phyloP scores from a whole-genome alignment of 2,113 vertebrate genomes.

The Semnornis frantzii region DNA sequence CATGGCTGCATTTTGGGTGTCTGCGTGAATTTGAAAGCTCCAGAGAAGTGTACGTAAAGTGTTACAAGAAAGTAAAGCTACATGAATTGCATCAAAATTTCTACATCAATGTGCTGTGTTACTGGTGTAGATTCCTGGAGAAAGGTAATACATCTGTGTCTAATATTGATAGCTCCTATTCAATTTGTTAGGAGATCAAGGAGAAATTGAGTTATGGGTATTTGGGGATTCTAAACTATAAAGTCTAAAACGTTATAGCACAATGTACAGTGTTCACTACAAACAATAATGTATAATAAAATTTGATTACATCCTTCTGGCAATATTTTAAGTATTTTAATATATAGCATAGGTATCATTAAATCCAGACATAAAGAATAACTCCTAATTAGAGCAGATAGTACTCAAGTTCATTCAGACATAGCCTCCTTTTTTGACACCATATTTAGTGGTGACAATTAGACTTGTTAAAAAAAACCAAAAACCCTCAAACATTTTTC shows the following conservation, averaged over 20 bases:
- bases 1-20: neutral
- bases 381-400: neutral
- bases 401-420: neutral
- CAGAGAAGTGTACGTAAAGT: neutral
- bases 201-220: slow-evolving; percentile 73
- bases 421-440: neutral
- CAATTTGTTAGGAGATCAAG: slow-evolving; percentile 62
- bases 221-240: slow-evolving; percentile 78
- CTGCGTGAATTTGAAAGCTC: neutral
- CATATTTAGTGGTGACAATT: neutral
- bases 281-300: neutral
- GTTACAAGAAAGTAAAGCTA: neutral
- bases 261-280: neutral
- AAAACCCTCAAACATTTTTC: neutral
- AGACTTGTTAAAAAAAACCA: too few species aligned
- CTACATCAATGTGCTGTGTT: neutral
- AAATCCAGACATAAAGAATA: neutral
- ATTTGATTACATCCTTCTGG: neutral
- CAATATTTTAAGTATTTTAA: neutral
- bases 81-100: neutral
- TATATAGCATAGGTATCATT: neutral
- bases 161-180: neutral
- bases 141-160: neutral
- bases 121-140: neutral
- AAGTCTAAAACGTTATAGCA: slow-evolving; percentile 60